phyloP scores from a whole-genome alignment of 2,888 invertebrate genomes.

The Calephelis perditalis region DNA sequence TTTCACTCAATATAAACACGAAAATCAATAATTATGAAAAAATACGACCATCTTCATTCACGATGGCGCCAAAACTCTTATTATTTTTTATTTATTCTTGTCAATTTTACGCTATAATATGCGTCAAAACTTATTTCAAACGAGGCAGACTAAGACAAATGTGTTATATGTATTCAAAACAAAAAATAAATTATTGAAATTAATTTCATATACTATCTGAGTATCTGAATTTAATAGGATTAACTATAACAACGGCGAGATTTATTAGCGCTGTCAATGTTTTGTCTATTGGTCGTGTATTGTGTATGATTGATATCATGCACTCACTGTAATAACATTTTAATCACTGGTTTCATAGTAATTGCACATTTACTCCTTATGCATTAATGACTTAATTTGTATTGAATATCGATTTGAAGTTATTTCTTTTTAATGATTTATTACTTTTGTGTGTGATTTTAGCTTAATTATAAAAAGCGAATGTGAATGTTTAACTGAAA shows the following conservation, averaged over 20 bases:
- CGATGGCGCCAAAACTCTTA: no score
- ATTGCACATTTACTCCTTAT: constrained; percentile 17
- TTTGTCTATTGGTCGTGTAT: constrained; percentile 22
- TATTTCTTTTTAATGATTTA: neutral
- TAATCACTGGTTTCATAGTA: constrained; percentile 22
- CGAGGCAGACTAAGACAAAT: neutral
- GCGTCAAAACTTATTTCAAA: no score
- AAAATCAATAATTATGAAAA: no score
- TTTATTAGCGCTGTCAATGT: constrained; percentile 31
- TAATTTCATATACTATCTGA: constrained; percentile 19
- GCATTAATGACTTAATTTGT: constrained; percentile 26
- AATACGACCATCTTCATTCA: no score
- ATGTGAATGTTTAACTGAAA: no score
- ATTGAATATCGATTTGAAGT: constrained; percentile 1
- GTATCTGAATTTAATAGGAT: constrained; percentile 27
- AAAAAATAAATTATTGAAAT: neutral
- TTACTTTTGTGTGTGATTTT: neutral
- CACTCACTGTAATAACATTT: constrained; percentile 25
- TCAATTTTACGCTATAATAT: no score
- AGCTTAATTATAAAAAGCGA: neutral
- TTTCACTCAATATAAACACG: no score
- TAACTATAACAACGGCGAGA: constrained; percentile 27
- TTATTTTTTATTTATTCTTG: no score
- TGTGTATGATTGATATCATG: constrained; percentile 27
- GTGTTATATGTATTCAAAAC: neutral